Evolutionary conservation across 2,888 invertebrate species (phyloP), one percentile per base, ranked within the genome.

Genomic region (Agrilus mali): DNA sequence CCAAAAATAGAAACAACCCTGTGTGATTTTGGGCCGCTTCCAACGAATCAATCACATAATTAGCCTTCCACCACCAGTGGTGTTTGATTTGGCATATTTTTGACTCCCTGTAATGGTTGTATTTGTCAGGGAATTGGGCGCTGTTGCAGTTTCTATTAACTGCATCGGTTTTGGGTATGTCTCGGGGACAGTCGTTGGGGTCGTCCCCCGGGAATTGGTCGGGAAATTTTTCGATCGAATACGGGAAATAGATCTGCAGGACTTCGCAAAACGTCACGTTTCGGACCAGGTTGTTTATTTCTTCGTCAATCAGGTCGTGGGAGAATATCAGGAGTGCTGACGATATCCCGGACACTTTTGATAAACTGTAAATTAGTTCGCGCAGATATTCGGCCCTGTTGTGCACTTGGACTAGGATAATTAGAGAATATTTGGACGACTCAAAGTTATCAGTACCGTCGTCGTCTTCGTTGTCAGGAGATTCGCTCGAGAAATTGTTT

Each of bases 41-140:
- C 12, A 77, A 59, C 16, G 73, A 72, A 61, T 77, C 75, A 20
- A 20, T 20, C 12, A 75, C 70, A 56, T 67, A 57, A 51, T 64
- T 61, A 49, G 74, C 74, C 63, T 79, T 79, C 77, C 77, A 78
- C 70, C 76, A 76, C 77, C 78, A 78, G 57, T 79, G 78, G 55
- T 78, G 78, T 55, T 78, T 78, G 14, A 75, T 75, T 57, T 75
- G 78, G 6, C 74, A 72, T 1, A 36, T 3, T 47, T 70, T 69
- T 3, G 76, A 73, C 50, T 77, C 73, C 45, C 78, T 60, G 57
- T 76, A 79, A 56, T 79, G 75, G 2, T 77, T 77, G 59, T 77
- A 77, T 45, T 70, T 70, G 59, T 78, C 78, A 13, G 77, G 75
- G 54, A 65, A 63, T 15, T 67, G 63, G 40, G 72, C 71, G 59